Evolutionary conservation across 2,797 vertebrate genomes (phyloP).

Genomic region (Pempheris klunzingeri): DNA sequence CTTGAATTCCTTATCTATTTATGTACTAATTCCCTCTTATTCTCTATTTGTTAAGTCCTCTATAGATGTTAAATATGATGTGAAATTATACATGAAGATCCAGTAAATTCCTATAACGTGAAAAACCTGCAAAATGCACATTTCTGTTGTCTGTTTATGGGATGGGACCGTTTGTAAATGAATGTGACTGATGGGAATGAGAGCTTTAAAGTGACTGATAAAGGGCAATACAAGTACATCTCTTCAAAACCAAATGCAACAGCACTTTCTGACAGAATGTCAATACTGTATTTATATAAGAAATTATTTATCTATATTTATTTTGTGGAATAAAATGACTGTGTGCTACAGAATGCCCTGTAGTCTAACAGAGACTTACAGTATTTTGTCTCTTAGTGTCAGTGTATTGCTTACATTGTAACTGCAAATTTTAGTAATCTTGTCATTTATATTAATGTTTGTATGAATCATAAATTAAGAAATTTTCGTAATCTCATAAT

Average conservation of each 20-base stretch:
- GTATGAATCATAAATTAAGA: conserved; percentile 20
- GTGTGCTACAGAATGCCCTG: conserved; percentile 28
- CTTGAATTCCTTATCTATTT: conserved; percentile 5
- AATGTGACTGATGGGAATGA: conserved; percentile 5
- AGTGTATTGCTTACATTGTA: conserved; percentile 40
- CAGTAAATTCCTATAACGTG: neutral
- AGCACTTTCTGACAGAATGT: conserved; percentile 52
- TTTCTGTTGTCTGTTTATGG: conserved; percentile 22
- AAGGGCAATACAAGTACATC: conserved; percentile 27
- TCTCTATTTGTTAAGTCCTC: conserved; percentile 1
- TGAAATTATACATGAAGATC: neutral
- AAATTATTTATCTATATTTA: conserved; percentile 47
- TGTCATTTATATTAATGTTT: conserved; percentile 38
- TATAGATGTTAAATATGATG: conserved; percentile 5
- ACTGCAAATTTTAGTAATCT: conserved; percentile 19
- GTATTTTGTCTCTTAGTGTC: conserved; percentile 50
- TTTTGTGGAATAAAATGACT: conserved; percentile 52
- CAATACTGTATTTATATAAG: conserved; percentile 34
- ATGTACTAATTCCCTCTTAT: neutral
- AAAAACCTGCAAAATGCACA: conserved; percentile 5
- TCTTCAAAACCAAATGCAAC: conserved; percentile 71
- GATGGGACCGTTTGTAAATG: neutral
- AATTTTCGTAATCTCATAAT: too few species aligned
- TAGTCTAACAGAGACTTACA: conserved; percentile 2
- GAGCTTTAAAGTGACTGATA: conserved; percentile 28